Percentiles rank a stretch among this genome's conserved stretches.
Conservation (phyloP, 2,888 invertebrate genomes). For the Rugalucina vietnamica region DNA sequence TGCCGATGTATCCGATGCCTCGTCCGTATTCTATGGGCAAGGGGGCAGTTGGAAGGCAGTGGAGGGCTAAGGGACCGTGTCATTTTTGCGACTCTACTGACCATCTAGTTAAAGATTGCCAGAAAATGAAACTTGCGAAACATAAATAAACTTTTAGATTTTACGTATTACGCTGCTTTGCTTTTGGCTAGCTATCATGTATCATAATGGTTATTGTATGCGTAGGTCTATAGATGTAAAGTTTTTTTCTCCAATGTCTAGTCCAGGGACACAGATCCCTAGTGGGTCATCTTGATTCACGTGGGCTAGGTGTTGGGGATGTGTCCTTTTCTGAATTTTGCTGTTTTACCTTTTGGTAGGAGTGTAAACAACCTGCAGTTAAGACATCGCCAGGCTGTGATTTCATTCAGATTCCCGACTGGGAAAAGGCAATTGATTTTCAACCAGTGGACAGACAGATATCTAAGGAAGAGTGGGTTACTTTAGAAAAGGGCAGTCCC, state of each 20-base stretch:
- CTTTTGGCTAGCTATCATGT: no score
- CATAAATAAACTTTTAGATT: no score
- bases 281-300: conserved; percentile 30
- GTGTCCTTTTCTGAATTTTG: not conserved
- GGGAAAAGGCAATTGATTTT: not conserved
- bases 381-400: no score
- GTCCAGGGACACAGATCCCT: conserved; percentile 20
- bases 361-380: not conserved
- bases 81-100: not conserved
- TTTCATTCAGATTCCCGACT: not conserved
- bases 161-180: no score
- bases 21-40: no score
- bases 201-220: not conserved
- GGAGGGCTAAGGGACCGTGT: not conserved
- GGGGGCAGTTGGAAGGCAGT: not conserved
- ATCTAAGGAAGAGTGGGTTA: not conserved
- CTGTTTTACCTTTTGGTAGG: not conserved
- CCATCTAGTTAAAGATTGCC: not conserved
- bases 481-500: not conserved
- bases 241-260: not conserved
- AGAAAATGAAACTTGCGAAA: not conserved
- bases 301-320: conserved; percentile 19
- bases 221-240: not conserved
- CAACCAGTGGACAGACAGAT: not conserved
- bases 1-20: no score